These are phyloP conservation scores for Gnathonemus longibarbis DNA, from an alignment of 2,113 vertebrate genomes.

Conservation along the genomic window DNA sequence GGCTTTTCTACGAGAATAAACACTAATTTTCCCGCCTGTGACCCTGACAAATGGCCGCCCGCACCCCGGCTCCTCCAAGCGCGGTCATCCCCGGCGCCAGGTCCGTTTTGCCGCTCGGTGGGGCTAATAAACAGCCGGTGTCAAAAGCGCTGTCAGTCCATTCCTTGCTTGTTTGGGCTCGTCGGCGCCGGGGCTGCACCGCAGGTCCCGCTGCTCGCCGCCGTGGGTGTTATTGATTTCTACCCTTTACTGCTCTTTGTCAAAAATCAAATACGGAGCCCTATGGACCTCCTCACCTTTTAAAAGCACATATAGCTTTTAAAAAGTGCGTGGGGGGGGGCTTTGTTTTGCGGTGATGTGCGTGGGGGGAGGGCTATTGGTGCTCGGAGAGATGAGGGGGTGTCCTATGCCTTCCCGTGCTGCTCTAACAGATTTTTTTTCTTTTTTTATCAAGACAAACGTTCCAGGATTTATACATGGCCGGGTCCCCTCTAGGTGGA, in stretches of 20 bases:
- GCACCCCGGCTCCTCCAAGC: slow-evolving; percentile 53
- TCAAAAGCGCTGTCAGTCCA: slow-evolving; percentile 88
- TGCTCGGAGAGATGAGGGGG: slow-evolving; percentile 40
- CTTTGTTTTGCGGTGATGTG: slow-evolving; percentile 39
- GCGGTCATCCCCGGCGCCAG: slow-evolving; percentile 64
- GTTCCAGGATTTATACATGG: slow-evolving; percentile 29
- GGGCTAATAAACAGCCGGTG: slow-evolving; percentile 88
- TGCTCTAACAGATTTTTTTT: slow-evolving; percentile 34
- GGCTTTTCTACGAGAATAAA: slow-evolving; percentile 87
- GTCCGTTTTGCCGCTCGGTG: slow-evolving; percentile 58
- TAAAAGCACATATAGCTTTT: slow-evolving; percentile 86
- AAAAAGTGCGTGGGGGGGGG: slow-evolving; percentile 46
- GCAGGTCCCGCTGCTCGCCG: slow-evolving; percentile 62
- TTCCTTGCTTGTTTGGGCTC: slow-evolving; percentile 93
- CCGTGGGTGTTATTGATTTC: slow-evolving; percentile 93
- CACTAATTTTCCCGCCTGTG: slow-evolving; percentile 79
- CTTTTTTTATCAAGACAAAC: slow-evolving; percentile 40
- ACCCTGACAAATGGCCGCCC: slow-evolving; percentile 87
- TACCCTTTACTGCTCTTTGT: slow-evolving; percentile 90
- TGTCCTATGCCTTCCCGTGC: not conserved
- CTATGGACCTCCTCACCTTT: slow-evolving; percentile 96
- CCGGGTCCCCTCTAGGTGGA: no score
- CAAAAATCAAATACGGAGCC: slow-evolving; percentile 98
- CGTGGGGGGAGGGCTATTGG: slow-evolving; percentile 43
- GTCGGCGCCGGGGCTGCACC: slow-evolving; percentile 56